A percentile compares a stretch with the other conserved stretches of the same genome.
These are phyloP conservation scores for Melanotaenia nigrans DNA, from an alignment of 2,797 vertebrate genomes.

Conservation along the genomic window DNA sequence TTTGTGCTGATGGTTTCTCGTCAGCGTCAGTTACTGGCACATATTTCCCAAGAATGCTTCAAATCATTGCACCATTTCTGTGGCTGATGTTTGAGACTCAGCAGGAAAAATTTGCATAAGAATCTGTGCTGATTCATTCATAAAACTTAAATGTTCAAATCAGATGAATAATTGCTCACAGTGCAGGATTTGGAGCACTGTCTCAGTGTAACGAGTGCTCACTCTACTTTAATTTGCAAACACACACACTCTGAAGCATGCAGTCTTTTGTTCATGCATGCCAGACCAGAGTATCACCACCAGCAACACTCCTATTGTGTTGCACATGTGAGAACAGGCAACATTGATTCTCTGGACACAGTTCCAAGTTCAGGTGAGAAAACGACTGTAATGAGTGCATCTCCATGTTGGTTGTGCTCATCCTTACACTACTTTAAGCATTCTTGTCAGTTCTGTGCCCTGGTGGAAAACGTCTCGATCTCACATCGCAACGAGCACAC, in stretches of 20 bases:
- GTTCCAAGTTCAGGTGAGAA: background rate
- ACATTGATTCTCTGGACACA: background rate
- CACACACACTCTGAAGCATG: too few relatives aligned
- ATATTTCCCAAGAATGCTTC: background rate
- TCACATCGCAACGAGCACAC: conserved; percentile 22
- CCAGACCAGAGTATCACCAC: background rate
- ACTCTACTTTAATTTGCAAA: too few relatives aligned
- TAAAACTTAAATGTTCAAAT: background rate
- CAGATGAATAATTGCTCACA: background rate
- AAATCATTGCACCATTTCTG: background rate
- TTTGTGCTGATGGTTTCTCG: background rate
- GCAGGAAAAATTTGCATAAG: background rate
- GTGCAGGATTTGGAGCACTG: too few relatives aligned
- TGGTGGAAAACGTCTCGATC: conserved; percentile 50
- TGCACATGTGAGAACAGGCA: background rate
- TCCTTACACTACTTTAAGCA: background rate
- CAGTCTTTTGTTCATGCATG: too few relatives aligned
- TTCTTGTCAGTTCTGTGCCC: conserved; percentile 18
- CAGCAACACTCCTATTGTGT: background rate
- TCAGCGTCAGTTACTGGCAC: background rate
- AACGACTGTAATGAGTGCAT: background rate
- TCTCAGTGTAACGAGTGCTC: too few relatives aligned
- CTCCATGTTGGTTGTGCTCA: background rate
- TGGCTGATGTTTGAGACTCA: background rate
- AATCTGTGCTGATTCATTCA: background rate